Percentiles rank a stretch among this genome's conserved stretches.
Evolutionary conservation across 2,113 vertebrate species (phyloP).

Genomic region (Neolamprologus cancellatus): DNA sequence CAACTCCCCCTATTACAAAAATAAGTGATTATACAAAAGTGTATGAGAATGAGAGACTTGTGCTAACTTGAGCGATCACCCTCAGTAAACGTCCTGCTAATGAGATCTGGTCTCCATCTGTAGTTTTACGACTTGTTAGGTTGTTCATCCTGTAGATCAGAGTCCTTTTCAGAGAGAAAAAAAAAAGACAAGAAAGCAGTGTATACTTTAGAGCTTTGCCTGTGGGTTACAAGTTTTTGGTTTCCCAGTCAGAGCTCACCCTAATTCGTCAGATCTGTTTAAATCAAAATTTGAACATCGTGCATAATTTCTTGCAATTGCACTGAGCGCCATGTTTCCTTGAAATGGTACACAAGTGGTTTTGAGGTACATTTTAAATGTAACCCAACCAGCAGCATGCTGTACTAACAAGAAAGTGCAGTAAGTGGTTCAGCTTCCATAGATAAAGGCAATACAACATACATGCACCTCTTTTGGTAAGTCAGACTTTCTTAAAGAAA

Average conservation of each 20-base stretch:
- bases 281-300: neutral
- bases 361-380: neutral
- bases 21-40: neutral
- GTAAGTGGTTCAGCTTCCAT: neutral
- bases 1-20: neutral
- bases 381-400: neutral
- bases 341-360: neutral
- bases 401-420: neutral
- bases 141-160: neutral
- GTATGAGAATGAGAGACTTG: neutral
- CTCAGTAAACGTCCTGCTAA: neutral
- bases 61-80: neutral
- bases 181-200: neutral
- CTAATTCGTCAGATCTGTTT: neutral
- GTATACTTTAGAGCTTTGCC: neutral
- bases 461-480: neutral
- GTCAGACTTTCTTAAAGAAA: neutral
- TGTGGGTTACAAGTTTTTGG: neutral
- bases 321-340: neutral
- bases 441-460: neutral
- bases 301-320: neutral
- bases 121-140: neutral
- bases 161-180: neutral
- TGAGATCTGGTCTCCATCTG: neutral
- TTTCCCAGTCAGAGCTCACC: neutral